Conservation (phyloP, 2,888 invertebrate species). For the Mythimna vitellina region DNA sequence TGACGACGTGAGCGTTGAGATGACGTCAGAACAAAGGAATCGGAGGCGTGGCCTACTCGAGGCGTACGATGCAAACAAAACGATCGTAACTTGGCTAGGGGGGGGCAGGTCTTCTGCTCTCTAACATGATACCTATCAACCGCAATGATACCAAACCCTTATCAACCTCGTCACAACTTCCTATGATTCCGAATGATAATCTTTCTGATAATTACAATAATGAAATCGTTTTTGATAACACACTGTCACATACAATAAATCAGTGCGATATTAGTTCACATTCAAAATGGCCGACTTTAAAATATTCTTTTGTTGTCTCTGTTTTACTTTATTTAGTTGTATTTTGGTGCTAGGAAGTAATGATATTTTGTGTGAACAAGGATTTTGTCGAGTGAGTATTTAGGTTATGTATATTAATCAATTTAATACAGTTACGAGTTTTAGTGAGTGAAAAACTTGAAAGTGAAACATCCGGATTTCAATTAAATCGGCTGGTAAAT, state of each 20-base stretch:
- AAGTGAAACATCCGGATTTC: not conserved
- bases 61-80: no score
- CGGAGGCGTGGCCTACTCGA: no score
- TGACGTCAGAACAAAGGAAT: no score
- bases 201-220: slow-evolving; percentile 58
- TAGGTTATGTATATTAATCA: not conserved
- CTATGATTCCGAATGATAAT: slow-evolving; percentile 55
- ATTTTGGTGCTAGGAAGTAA: slow-evolving; percentile 56
- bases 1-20: no score
- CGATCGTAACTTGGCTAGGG: no score
- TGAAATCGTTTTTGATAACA: slow-evolving; percentile 49
- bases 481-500: slow-evolving; percentile 9
- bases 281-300: slow-evolving; percentile 74
- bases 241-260: slow-evolving; percentile 58
- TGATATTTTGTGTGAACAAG: slow-evolving; percentile 77
- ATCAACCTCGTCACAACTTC: slow-evolving; percentile 51
- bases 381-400: slow-evolving; percentile 81
- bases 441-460: no score
- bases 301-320: slow-evolving; percentile 70
- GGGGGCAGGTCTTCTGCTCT: not conserved
- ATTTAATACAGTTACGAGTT: no score
- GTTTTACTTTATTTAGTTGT: slow-evolving; percentile 64
- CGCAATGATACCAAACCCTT: slow-evolving; percentile 7
- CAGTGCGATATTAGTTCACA: slow-evolving; percentile 66
- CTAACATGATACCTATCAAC: not conserved